Conservation (phyloP, 1,140 invertebrate species). For the Anadara kagoshimensis region DNA sequence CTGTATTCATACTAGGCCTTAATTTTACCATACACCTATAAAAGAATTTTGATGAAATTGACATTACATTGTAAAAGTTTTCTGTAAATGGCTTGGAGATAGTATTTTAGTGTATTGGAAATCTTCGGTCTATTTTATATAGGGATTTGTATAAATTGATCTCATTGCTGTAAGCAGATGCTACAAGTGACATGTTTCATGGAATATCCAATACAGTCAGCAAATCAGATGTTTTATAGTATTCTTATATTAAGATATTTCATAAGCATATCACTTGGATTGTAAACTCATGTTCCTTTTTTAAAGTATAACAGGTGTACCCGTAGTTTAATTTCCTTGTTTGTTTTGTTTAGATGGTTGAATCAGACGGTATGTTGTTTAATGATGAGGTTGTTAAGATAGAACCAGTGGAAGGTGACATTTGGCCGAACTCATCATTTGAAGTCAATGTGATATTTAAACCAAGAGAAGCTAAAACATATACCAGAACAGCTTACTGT, state of each 20-base stretch:
- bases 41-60: no score
- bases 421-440: constrained; percentile 72
- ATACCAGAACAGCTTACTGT: constrained; percentile 71
- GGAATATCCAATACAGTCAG: no score
- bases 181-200: no score
- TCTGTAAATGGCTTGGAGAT: no score
- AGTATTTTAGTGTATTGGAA: no score
- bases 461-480: constrained; percentile 70
- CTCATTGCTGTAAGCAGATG: no score
- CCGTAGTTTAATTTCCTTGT: not conserved
- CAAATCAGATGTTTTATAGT: no score
- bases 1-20: no score
- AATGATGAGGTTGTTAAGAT: constrained; percentile 72
- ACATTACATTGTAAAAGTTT: no score
- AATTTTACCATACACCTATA: no score
- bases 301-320: not conserved
- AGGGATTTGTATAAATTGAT: no score
- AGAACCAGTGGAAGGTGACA: constrained; percentile 73
- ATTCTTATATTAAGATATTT: not conserved
- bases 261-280: not conserved
- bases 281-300: not conserved
- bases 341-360: constrained; percentile 59
- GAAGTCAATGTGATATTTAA: constrained; percentile 72
- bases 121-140: no score
- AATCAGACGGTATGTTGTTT: constrained; percentile 68